phyloP scores from a whole-genome alignment of 2,888 invertebrate species.

The Metalampra italica region DNA sequence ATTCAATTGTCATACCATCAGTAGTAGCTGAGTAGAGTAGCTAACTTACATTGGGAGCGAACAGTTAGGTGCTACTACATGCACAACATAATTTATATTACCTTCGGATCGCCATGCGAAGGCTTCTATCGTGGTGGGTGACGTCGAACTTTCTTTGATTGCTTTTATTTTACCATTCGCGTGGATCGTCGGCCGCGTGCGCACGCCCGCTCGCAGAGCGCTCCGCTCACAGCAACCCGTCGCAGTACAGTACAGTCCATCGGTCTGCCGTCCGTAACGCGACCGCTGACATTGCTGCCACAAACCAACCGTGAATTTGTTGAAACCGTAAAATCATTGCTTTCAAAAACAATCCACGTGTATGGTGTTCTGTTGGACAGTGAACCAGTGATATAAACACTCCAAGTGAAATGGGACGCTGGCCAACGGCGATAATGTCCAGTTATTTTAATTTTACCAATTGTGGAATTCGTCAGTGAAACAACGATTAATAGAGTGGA shows the following conservation, averaged over 20 bases:
- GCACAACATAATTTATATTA: conserved; percentile 51
- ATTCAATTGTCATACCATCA: too few species aligned
- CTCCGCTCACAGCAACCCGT: conserved; percentile 26
- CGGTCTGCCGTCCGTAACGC: conserved; percentile 14
- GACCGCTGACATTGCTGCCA: conserved; percentile 31
- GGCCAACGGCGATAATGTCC: conserved; percentile 50
- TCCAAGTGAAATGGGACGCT: conserved; percentile 50
- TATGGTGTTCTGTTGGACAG: conserved; percentile 35
- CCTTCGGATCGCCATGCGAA: conserved; percentile 53
- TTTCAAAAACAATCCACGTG: conserved; percentile 29
- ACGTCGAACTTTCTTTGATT: conserved; percentile 67
- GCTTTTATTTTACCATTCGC: conserved; percentile 63
- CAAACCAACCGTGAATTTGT: conserved; percentile 56
- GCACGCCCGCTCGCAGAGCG: conserved; percentile 42
- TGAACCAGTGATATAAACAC: conserved; percentile 39
- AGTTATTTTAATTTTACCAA: conserved; percentile 46
- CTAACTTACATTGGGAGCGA: not conserved
- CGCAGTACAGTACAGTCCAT: conserved; percentile 7
- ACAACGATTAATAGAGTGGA: conserved; percentile 1
- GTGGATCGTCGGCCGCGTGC: conserved; percentile 48
- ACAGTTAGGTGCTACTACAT: conserved; percentile 41
- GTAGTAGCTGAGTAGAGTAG: not conserved
- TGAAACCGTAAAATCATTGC: conserved; percentile 37
- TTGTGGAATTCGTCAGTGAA: conserved; percentile 33
- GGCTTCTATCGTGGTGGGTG: conserved; percentile 59